Base-by-base conservation (phyloP, 1,140 invertebrate species). In the Drosophila takahashii region DNA sequence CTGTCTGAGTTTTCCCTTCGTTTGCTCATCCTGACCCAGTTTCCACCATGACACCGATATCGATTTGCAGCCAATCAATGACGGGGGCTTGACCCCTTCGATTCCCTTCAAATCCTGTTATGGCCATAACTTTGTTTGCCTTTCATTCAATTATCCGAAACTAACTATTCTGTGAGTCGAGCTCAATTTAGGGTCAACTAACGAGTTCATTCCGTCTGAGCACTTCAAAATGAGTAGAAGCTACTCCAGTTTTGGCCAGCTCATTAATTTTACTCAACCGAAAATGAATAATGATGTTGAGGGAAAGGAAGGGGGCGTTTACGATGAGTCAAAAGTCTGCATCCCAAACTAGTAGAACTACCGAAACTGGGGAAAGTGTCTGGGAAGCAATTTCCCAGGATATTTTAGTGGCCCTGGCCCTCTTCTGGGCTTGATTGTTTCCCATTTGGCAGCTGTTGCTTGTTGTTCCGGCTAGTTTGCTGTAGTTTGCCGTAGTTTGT, bases 361-460 rank as follows among this genome's bases (percentile, higher is more conserved):
- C 11, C 34, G 34, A 6, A 18, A 4, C 10, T 39, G 37, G 1
- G 10, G 9, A 32, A 53, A 70, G 66, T 70, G 64, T 57, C 42
- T 56, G 64, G 41, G 16, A 41, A 71, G 42, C 50, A 48, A 27
- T 71, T 70, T 70, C 51, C 27, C 34, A 70, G 51, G 67, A 71
- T 47, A 70, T 57, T 71, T 56, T 36, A 22, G 34, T 47, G 51
- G 36, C 18, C 36, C 42, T 18, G 34, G 22, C 22, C 22, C 22
- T 22, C 22, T 37, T 67, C 66, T 18, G 62, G 48, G 18, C 64
- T 18, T 57, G 67, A 71, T 70, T 70, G 34, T 71, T 71, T 54
- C 44, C 13, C 42, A 71, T 71, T 70, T 75, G 52, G 57, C 72
- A 76, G 72, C 72, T 76, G 71, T 76, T 76, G 72, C 53, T 57